Base-by-base conservation (phyloP, 2,888 invertebrate species). In the Drosophila quasianomalipes region DNA sequence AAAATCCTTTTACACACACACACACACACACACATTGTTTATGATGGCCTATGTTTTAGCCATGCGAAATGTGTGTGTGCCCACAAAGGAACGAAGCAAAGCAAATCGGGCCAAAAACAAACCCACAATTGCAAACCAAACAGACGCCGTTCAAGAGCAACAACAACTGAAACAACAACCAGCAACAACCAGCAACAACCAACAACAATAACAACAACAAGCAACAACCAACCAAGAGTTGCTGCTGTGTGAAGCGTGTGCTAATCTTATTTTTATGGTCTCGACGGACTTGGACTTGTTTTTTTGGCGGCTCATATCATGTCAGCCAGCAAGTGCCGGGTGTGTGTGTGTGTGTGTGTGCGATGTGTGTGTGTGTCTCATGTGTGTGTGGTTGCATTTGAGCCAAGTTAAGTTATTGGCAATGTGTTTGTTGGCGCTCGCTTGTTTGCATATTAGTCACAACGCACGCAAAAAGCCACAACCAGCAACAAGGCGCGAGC, bases 361-460 rank as follows among this genome's bases (percentile, higher is more conserved):
- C 16, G 10, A 7, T 30, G 30, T 31, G 54, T 53, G 68, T 31
- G 53, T 57, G 55, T 58, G 52, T 51, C n/a, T 49, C 9, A 47
- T 49, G 75, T 61, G 59, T 68, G 72, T 65, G 66, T 63, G 74
- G 71, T 65, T 73, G 77, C 82, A 81, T 85, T 83, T 81, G 77
- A 90, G 88, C 82, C 89, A 84, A 81, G 84, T 84, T 88, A 90
- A 90, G 86, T 88, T 88, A 88, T 88, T 85, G 88, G 81, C 70
- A 73, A 77, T 78, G 82, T 78, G 73, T 70, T 70, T 79, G 83
- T 68, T 82, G 85, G 61, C 71, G 59, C 55, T 74, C 64, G 81
- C 89, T 85, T 90, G 89, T 89, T 90, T 89, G 90, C 90, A 89
- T 89, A 89, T 89, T 90, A 90, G 86, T 89, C 88, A 86, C 78